Evolutionary conservation across 2,888 invertebrate genomes (phyloP).

Genomic region (Nebria brevicollis): DNA sequence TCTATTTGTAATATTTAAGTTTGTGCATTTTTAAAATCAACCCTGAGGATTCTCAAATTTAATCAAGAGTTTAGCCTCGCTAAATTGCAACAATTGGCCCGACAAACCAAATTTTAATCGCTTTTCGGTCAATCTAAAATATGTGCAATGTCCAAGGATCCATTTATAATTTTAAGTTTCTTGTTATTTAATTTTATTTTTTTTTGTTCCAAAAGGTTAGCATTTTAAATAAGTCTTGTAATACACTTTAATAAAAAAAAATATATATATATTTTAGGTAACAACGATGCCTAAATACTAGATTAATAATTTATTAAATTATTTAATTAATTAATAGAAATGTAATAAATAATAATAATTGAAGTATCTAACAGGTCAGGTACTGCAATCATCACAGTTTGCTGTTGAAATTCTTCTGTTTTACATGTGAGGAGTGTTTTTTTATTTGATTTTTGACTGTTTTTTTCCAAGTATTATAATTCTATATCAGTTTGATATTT

Average conservation of each 20-base stretch:
- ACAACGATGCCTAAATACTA: conserved; percentile 34
- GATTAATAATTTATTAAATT: conserved; percentile 41
- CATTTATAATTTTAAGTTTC: conserved; percentile 24
- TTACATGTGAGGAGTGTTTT: neutral
- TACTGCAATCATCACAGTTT: neutral
- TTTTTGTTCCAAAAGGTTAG: conserved; percentile 26
- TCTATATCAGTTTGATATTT: conserved; percentile 16
- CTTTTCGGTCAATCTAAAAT: neutral
- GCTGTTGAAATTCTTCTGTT: neutral
- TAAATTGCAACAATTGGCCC: neutral
- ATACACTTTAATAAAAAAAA: conserved; percentile 19
- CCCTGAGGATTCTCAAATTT: neutral
- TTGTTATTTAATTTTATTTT: conserved; percentile 46
- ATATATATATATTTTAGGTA: conserved; percentile 18
- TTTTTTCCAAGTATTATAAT: conserved; percentile 22
- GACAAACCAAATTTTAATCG: neutral
- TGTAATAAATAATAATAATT: conserved; percentile 7
- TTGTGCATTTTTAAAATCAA: conserved; percentile 34
- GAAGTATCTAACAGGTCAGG: no score
- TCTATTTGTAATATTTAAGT: conserved; percentile 28
- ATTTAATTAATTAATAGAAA: conserved; percentile 32
- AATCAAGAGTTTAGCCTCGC: neutral
- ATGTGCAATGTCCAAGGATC: conserved; percentile 5
- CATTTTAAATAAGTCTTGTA: conserved; percentile 38
- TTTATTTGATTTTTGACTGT: conserved; percentile 16